Evolutionary conservation across 2,797 vertebrate species (phyloP), one percentile per base, ranked within the genome.

Genomic region (Etheostoma perlongum): DNA sequence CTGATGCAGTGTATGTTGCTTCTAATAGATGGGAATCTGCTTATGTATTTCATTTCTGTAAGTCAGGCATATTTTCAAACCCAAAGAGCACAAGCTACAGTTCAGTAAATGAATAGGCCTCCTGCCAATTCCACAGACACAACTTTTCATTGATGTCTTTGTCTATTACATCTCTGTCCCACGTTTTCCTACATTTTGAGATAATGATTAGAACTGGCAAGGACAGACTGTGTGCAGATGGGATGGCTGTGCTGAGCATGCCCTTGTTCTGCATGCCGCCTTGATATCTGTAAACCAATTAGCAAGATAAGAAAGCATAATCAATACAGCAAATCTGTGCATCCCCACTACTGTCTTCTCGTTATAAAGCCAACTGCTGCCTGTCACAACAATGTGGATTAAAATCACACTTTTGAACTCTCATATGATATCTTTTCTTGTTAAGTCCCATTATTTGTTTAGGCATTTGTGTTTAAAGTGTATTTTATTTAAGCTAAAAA

Each of bases 271-370:
- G 75, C 61, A 70, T 83, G 61, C 76, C 72, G 73, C 66, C 77
- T 85, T 78, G 74, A 84, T 87, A 81, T 89, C 67, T 87, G 75
- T 80, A 79, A 86, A 63, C 71, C 85, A 91, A 91, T 94, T 85
- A 86, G 70, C 72, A 51, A 73, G 68, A 91, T 91, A 86, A 92
- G 78, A 85, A 81, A 74, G 54, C 60, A 68, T 79, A 69, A 90
- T 91, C 84, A 84, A 87, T 91, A 86, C 57, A 71, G 15, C 54
- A 72, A 71, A 72, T 74, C 69, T 33, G 61, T 74, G 72, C 42
- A 79, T 47, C 58, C 66, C 49, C 44, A 18, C 54, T 62, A 58
- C 74, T 72, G 68, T 67, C 75, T 62, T 63, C 54, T 53, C 58
- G 47, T 66, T 33, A 33, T 70, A 70, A 72, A 81, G 72, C 54